Evolutionary conservation across 2,888 invertebrate species (phyloP).

Genomic region (Isoperla grammatica): DNA sequence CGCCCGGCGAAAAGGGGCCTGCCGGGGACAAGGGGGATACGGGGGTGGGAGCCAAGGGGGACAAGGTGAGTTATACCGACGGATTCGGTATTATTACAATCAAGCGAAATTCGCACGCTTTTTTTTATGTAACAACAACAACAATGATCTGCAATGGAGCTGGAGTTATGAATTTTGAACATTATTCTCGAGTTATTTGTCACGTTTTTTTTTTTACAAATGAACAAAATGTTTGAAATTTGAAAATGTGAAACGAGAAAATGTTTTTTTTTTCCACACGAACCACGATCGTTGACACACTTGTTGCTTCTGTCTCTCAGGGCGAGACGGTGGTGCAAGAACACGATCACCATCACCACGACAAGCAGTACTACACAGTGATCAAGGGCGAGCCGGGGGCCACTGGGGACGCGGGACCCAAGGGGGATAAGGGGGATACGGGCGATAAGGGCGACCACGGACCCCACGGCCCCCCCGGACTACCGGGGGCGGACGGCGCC

Average conservation of each 20-base stretch:
- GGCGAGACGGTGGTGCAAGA: not conserved
- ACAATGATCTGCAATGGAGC: too few species aligned
- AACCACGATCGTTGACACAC: too few species aligned
- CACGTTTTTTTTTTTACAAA: too few species aligned
- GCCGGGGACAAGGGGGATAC: too few species aligned
- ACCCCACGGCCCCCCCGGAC: not conserved
- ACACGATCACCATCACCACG: not conserved
- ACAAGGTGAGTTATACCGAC: not conserved
- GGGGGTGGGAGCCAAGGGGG: constrained; percentile 5
- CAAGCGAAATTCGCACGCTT: not conserved
- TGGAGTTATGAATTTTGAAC: too few species aligned
- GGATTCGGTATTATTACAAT: not conserved
- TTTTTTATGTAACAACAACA: too few species aligned
- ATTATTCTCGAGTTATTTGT: too few species aligned
- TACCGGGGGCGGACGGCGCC: constrained; percentile 35
- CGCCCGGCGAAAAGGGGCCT: too few species aligned
- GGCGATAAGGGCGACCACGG: constrained; percentile 44
- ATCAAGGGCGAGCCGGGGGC: not conserved
- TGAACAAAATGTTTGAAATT: too few species aligned
- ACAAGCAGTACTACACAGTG: not conserved
- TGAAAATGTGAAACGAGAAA: too few species aligned
- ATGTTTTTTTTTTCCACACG: too few species aligned
- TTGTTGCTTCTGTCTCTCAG: too few species aligned
- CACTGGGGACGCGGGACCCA: not conserved
- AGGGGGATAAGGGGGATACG: not conserved